A percentile compares a stretch with the other conserved stretches of the same genome.
Conservation (phyloP, 2,113 vertebrate species). For the Bubo scandiacus region DNA sequence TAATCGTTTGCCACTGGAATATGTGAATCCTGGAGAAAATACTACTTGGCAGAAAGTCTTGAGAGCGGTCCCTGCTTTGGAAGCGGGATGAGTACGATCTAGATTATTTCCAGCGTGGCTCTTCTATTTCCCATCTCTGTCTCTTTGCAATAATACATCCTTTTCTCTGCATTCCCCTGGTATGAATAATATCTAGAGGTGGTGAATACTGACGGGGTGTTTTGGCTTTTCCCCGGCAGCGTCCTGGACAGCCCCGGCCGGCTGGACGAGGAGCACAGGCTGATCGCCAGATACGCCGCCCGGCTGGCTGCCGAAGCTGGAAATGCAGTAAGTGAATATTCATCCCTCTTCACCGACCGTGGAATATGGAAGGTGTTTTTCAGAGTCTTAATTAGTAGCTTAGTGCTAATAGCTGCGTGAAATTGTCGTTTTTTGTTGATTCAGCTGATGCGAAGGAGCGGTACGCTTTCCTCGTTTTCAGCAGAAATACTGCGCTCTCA, state of each 20-base stretch:
- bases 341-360: background rate
- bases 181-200: fast-evolving
- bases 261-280: constrained; percentile 92
- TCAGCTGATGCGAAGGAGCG: background rate
- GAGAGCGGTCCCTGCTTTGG: background rate
- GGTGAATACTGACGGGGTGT: background rate
- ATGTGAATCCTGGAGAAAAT: background rate
- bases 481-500: background rate
- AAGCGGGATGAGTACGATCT: fast-evolving
- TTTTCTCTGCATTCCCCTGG: background rate
- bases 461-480: background rate
- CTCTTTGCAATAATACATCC: background rate
- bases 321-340: constrained; percentile 79
- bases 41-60: fast-evolving
- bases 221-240: constrained; percentile 67
- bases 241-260: constrained; percentile 91
- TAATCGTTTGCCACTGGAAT: background rate
- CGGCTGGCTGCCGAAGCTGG: constrained; percentile 91
- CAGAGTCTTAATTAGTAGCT: background rate
- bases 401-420: fast-evolving
- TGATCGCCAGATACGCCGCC: constrained; percentile 93
- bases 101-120: fast-evolving
- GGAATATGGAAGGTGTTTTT: background rate
- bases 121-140: fast-evolving
- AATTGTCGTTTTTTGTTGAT: background rate